Base-by-base conservation (phyloP, 1,140 invertebrate genomes). In the Riptortus pedestris region DNA sequence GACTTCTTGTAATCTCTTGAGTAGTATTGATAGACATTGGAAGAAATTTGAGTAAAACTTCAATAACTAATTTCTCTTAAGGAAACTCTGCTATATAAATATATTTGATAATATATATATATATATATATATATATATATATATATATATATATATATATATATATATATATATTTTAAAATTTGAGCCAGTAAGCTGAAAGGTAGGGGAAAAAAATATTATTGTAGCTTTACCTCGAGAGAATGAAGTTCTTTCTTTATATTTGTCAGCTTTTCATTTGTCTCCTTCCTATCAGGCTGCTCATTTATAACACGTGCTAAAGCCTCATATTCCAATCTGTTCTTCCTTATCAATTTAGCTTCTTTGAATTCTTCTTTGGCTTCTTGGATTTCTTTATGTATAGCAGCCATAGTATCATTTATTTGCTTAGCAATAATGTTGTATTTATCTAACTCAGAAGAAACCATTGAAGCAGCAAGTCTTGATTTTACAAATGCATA, bases 311-410 rank as follows among this genome's bases (percentile, higher is more conserved):
- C 82, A 75, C 90, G 89, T 0, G 93, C 92, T 26, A 96, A 69
- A 4, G 92, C 84, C 80, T 96, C 92, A 77, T 96, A 96, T 71
- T 96, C 92, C 77, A 90, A 85, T 69, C 89, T 82, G 74, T 96
- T 93, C 73, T 91, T 91, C 1, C 92, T 80, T 18, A 89, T 82
- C 69, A 84, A 83, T 73, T 91, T 92, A 1, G 90, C 90, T 69
- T 88, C 80, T 60, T 85, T 79, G 18, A 94, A 75, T 65, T 91
- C 84, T 5, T 67, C 61, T 68, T 79, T 79, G 22, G 85, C 87
- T 20, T 77, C 78, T 63, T 87, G 82, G 68, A 93, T 91, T 65
- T 85, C 82, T 16, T 79, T 73, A 72, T 90, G 89, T 0, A 88
- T 86, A 43, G 83, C 74, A 60, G 83, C 81, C 69, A 93, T 92